These are phyloP conservation scores for Poliocrania exsul DNA, from an alignment of 2,797 vertebrate genomes.

Conservation along the genomic window DNA sequence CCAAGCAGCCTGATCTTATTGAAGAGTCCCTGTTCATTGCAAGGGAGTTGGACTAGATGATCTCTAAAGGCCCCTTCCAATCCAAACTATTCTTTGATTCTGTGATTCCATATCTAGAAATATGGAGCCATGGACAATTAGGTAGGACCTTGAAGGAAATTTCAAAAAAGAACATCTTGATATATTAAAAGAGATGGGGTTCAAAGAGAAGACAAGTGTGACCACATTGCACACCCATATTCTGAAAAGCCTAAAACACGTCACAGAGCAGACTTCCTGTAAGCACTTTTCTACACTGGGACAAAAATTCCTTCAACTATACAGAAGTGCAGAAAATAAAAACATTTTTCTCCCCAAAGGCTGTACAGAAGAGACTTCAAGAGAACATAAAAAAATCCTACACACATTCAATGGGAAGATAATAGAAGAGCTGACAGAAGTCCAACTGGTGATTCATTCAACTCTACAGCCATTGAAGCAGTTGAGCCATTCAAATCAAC, in stretches of 20 bases:
- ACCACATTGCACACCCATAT: not conserved
- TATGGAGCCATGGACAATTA: not conserved
- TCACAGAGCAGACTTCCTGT: not conserved
- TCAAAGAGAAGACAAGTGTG: not conserved
- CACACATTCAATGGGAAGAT: not conserved
- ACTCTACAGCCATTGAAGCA: not conserved
- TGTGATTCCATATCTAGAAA: not conserved
- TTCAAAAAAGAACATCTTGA: not conserved
- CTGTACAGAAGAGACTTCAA: not conserved
- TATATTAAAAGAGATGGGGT: not conserved
- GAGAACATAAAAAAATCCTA: not conserved
- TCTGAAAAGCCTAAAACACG: not conserved
- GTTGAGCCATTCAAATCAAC: not conserved
- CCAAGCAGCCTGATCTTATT: not conserved
- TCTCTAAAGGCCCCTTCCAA: not conserved
- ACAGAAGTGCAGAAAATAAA: not conserved
- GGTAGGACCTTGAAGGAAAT: not conserved
- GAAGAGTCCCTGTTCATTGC: not conserved
- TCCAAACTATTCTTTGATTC: not conserved
- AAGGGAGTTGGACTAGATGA: not conserved
- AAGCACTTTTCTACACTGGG: not conserved
- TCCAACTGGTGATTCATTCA: not conserved
- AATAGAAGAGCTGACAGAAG: not conserved
- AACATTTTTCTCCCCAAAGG: not conserved
- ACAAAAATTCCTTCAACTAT: not conserved